Conservation (phyloP, 1,140 invertebrate species). For the Andrena cerasifolii region DNA sequence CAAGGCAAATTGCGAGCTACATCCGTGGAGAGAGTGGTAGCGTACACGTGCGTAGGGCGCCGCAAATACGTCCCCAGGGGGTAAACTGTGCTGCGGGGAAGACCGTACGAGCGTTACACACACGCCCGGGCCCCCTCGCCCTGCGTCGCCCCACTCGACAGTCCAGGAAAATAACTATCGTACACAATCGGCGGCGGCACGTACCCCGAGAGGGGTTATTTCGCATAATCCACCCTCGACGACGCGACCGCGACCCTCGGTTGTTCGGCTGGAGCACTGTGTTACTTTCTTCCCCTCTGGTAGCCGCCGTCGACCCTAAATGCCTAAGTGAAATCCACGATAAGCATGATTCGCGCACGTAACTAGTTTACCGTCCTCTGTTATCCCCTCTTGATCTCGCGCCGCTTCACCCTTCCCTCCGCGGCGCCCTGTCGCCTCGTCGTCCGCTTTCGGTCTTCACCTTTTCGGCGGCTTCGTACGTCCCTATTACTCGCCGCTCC, state of each 20-base stretch:
- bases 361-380: conserved; percentile 78
- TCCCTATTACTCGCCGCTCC: conserved; percentile 23
- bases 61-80: conserved; percentile 53
- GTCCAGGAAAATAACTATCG: conserved; percentile 64
- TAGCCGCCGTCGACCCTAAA: conserved; percentile 65
- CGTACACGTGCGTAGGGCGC: conserved; percentile 48
- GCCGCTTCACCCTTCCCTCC: background rate
- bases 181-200: conserved; percentile 64
- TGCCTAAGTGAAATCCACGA: conserved; percentile 81
- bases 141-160: conserved; percentile 18
- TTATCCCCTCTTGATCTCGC: conserved; percentile 48
- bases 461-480: background rate
- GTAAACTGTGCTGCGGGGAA: conserved; percentile 46
- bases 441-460: background rate
- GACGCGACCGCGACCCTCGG: conserved; percentile 51
- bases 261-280: conserved; percentile 13
- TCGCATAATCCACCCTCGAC: conserved; percentile 68
- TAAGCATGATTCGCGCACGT: conserved; percentile 79
- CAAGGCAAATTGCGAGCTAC: conserved; percentile 57
- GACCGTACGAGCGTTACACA: conserved; percentile 31
- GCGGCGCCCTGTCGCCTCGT: background rate
- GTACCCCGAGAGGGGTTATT: conserved; percentile 66
- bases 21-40: conserved; percentile 36
- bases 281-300: conserved; percentile 22
- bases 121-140: background rate